Base-by-base conservation (phyloP, 2,888 invertebrate genomes). In the Morpho helenor region DNA sequence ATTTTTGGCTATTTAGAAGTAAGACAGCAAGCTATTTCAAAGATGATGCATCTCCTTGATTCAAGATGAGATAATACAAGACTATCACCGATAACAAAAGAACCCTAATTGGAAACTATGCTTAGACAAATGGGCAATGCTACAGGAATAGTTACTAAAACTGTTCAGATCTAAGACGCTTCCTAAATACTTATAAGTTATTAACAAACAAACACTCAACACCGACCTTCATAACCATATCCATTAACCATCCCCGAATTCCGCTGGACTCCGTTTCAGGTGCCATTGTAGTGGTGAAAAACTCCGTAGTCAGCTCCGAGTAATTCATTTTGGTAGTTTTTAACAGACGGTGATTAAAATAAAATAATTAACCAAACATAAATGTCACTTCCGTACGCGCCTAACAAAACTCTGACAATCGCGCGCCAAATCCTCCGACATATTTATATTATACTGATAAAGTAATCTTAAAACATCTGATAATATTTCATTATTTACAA, bases 181-280 rank as follows among this genome's bases (percentile, higher is more conserved):
- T 7, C 16, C 46, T 8, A 46, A 46, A 42, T 31, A 31, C 31
- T 5, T 5, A 31, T 31, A 31, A 31, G 31, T 31, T 31, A 31
- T 31, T 31, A 5, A 31, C 31, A 31, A 31, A 51, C 10, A 41
- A 10, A 57, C n/a, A 46, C 0, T 31, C 22, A 46, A 48, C 47
- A 77, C 84, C 66, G 72, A 87, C 87, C 87, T 87, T 71, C 63
- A 85, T 49, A 41, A 88, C 70, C 49, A 82, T 66, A 68, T 80
- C 74, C 55, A 77, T 75, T 45, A 88, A 66, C 87, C 87, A 87
- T 16, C 76, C 71, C 62, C 86, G 75, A 22, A 87, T 54, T 65
- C 80, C 87, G 2, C 69, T 68, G 16, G 57, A 62, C n/a, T 67
- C 66, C 40, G 58, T 44, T 47, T 66, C 68, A 6, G 75, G 71